Conservation (phyloP, 2,113 vertebrate genomes). For the Gasterosteus nipponicus region DNA sequence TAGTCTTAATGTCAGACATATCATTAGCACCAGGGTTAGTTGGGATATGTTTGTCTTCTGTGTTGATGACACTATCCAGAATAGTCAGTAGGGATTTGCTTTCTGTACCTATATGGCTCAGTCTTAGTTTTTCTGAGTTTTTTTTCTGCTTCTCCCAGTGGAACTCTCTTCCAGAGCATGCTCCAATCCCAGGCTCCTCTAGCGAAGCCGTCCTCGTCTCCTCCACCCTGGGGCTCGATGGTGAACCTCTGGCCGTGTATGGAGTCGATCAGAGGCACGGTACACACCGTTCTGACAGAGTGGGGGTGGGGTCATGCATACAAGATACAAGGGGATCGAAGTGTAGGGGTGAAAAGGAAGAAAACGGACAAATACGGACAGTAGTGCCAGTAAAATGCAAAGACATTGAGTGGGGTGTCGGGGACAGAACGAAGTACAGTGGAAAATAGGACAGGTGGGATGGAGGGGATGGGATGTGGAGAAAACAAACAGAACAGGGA, state of each 20-base stretch:
- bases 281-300: slow-evolving; percentile 91
- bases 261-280: slow-evolving; percentile 98
- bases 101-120: slow-evolving; percentile 97
- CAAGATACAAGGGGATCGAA: slow-evolving; percentile 44
- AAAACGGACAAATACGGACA: slow-evolving; percentile 32
- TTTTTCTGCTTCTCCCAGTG: slow-evolving; percentile 92
- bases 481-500: slow-evolving; percentile 72
- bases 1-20: slow-evolving; percentile 4
- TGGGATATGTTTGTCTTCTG: not conserved
- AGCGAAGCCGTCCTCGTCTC: slow-evolving; percentile 95
- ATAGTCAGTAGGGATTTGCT: slow-evolving; percentile 14
- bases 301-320: slow-evolving; percentile 59
- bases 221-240: slow-evolving; percentile 93
- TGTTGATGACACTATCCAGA: slow-evolving; percentile 2
- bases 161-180: slow-evolving; percentile 99
- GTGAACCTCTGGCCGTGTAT: slow-evolving; percentile 91
- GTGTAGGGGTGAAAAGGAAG: slow-evolving; percentile 8
- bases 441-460: slow-evolving; percentile 69
- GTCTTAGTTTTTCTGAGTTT: slow-evolving; percentile 91
- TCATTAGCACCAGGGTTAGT: not conserved
- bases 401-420: slow-evolving; percentile 46
- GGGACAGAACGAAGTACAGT: slow-evolving; percentile 40
- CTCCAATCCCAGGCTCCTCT: slow-evolving; percentile 99
- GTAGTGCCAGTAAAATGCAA: slow-evolving; percentile 41
- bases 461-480: slow-evolving; percentile 73